These are phyloP conservation scores for Enteromius radiatus DNA, from an alignment of 2,797 vertebrate genomes.

Conservation along the genomic window DNA sequence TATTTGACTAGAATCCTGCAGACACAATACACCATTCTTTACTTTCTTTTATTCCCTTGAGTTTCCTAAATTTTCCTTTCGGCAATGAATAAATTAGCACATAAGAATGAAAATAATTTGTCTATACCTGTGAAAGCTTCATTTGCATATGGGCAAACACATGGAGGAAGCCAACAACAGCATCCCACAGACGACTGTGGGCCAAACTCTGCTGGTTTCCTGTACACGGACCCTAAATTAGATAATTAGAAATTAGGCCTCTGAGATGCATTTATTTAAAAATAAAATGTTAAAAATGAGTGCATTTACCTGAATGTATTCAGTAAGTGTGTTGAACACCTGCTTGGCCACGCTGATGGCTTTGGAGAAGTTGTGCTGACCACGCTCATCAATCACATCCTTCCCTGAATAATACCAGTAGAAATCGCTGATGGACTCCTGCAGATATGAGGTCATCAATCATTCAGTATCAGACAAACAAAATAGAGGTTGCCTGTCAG, in stretches of 20 bases:
- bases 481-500: constrained; percentile 38
- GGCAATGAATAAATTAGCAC: neutral
- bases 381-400: constrained; percentile 89
- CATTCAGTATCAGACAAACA: constrained; percentile 36
- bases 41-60: neutral
- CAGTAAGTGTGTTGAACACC: constrained; percentile 95
- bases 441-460: constrained; percentile 43
- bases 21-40: neutral
- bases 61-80: neutral
- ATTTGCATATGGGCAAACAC: constrained; percentile 97
- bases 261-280: neutral
- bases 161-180: constrained; percentile 95
- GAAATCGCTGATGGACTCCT: constrained; percentile 98
- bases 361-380: constrained; percentile 92
- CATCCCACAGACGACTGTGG: constrained; percentile 95
- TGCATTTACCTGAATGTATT: constrained; percentile 90
- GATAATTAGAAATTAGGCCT: neutral
- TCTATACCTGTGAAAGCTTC: constrained; percentile 91
- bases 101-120: neutral
- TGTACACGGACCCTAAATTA: constrained; percentile 89
- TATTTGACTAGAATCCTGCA: constrained; percentile 92
- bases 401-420: constrained; percentile 98
- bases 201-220: constrained; percentile 95
- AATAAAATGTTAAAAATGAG: neutral
- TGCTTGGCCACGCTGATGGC: constrained; percentile 94